phyloP scores from a whole-genome alignment of 2,113 vertebrate genomes.

The Podilymbus podiceps region DNA sequence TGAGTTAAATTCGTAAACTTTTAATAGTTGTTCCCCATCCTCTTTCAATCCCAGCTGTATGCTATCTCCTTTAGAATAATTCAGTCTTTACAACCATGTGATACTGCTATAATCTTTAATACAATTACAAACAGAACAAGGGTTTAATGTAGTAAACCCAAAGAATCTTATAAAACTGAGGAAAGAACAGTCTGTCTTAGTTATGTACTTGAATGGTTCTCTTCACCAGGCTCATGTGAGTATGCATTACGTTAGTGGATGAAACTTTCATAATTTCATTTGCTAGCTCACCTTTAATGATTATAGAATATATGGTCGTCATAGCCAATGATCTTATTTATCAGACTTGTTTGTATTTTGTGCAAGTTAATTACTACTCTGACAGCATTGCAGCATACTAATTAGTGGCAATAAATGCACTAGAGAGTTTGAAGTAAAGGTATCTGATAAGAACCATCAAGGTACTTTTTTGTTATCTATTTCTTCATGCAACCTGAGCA shows the following conservation, averaged over 20 bases:
- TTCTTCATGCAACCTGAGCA: not conserved
- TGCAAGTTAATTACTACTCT: not conserved
- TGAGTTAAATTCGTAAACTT: not conserved
- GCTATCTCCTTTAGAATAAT: not conserved
- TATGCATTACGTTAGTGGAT: not conserved
- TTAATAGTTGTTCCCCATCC: rapidly evolving
- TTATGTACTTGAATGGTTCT: rapidly evolving
- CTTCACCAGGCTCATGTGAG: not conserved
- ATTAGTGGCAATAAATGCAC: not conserved
- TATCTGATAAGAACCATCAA: not conserved
- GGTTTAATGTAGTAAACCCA: not conserved
- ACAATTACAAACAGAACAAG: not conserved
- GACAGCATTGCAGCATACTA: not conserved
- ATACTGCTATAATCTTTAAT: not conserved
- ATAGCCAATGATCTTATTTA: not conserved
- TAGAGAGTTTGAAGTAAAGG: not conserved
- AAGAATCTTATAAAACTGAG: not conserved
- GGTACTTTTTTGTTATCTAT: not conserved
- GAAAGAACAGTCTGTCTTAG: not conserved
- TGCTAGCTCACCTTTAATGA: not conserved
- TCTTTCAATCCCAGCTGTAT: not conserved
- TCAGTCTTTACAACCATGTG: not conserved
- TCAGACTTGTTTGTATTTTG: not conserved
- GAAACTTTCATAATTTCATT: not conserved
- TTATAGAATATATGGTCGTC: not conserved